Base-by-base conservation (phyloP, 2,888 invertebrate species). In the Apantesis nais region DNA sequence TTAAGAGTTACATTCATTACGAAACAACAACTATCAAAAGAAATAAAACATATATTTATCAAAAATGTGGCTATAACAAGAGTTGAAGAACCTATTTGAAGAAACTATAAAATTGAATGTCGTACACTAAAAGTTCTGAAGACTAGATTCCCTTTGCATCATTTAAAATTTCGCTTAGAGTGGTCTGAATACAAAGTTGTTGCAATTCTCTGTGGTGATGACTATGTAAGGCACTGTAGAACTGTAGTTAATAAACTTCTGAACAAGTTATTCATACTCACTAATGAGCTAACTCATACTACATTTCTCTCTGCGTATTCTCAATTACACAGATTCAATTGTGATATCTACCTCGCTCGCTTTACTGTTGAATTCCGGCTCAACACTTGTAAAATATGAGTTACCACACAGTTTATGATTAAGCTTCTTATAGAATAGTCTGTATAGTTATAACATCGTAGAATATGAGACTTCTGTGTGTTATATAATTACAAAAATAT, bases 311-410 rank as follows among this genome's bases (percentile, higher is more conserved):
- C 72, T 68, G 74, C 72, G 72, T 78, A 71, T 75, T 77, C 78
- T 78, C 81, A 81, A 82, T 79, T 84, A 80, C 74, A 68, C 66
- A 71, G 73, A 83, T 83, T 82, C 78, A 81, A 81, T 82, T 84
- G 79, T 77, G 73, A 69, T 60, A 39, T 44, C 22, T 31, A 48
- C 41, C 39, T 29, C 39, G 41, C 29, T 31, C 25, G 29, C 25
- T 52, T 41, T 34, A 34, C 25, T 39, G 39, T 62, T 62, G 12
- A 62, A 62, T 62, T 62, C 62, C 39, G 62, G 39, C 39, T 62
- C 25, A 62, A 37, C n/a, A 62, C 25, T 39, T n/a, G 62, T 62
- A 25, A 22, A 39, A 62, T 62, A 14, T 62, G 14, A 58, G 29
- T 58, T 58, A 58, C 58, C 58, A 39, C 25, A n/a, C 39, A n/a